Percentiles rank a stretch among this genome's conserved stretches.
These are phyloP conservation scores for Oenanthe melanoleuca DNA, from an alignment of 2,113 vertebrate species.

Conservation along the genomic window DNA sequence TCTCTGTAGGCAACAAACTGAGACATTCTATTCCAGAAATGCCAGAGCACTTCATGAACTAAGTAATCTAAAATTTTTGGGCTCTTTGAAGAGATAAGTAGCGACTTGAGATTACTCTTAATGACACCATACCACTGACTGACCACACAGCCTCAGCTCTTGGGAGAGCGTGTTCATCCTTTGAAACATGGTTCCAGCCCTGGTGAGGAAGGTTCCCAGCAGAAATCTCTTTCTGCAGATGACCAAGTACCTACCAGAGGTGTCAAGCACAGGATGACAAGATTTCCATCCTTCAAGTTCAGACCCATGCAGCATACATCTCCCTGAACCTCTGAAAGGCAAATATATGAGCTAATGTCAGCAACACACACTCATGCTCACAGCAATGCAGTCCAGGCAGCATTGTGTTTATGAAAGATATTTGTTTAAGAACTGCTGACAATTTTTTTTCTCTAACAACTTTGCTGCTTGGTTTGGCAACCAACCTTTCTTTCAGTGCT, in stretches of 20 bases:
- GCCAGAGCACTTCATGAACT: too few species aligned
- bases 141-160: not conserved
- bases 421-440: constrained; percentile 52
- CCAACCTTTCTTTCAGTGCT: not conserved
- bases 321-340: not conserved
- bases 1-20: not conserved
- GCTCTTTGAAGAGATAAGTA: not conserved
- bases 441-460: not conserved
- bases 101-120: not conserved
- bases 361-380: not conserved
- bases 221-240: fast-evolving
- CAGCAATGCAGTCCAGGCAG: not conserved
- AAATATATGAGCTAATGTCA: not conserved
- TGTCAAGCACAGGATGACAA: not conserved
- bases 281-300: not conserved
- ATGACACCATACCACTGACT: not conserved
- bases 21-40: not conserved
- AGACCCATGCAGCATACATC: not conserved
- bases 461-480: not conserved
- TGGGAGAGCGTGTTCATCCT: fast-evolving
- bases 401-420: not conserved
- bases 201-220: not conserved
- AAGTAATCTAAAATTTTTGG: not conserved
- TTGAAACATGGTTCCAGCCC: not conserved
- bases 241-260: fast-evolving